These are phyloP conservation scores for Pomacea canaliculata DNA, from an alignment of 2,888 invertebrate species.

Conservation along the genomic window DNA sequence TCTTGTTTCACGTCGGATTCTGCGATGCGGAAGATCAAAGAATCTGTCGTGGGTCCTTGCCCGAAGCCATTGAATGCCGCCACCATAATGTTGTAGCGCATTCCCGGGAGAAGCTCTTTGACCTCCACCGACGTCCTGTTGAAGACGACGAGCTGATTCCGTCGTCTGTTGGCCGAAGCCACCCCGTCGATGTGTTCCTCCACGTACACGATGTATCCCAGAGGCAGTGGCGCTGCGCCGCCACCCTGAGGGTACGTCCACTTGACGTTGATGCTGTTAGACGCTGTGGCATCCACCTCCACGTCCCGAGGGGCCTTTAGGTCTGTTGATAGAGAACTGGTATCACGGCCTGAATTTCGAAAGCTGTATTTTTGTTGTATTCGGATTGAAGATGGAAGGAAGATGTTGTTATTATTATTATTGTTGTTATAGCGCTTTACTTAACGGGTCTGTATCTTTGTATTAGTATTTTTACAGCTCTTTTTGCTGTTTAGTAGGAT, in stretches of 20 bases:
- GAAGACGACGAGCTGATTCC: constrained; percentile 18
- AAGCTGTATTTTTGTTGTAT: no score
- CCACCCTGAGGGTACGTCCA: constrained; percentile 14
- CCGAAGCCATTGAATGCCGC: constrained; percentile 22
- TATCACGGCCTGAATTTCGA: background rate
- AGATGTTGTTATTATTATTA: no score
- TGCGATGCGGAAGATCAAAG: constrained; percentile 17
- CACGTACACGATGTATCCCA: constrained; percentile 17
- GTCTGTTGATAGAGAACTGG: background rate
- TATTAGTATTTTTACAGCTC: no score
- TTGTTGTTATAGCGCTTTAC: no score
- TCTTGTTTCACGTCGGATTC: constrained; percentile 19
- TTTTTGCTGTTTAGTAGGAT: no score
- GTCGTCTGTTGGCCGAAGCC: background rate
- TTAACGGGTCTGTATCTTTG: no score
- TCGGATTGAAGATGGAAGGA: no score
- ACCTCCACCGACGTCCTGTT: constrained; percentile 19
- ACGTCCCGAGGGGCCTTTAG: constrained; percentile 7
- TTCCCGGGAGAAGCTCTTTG: constrained; percentile 11
- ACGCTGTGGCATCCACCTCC: constrained; percentile 17
- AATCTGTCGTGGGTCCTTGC: constrained; percentile 18
- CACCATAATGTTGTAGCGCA: constrained; percentile 15
- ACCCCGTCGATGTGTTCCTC: background rate
- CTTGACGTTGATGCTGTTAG: constrained; percentile 17
- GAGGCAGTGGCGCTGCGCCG: constrained; percentile 11